Evolutionary conservation across 2,797 vertebrate genomes (phyloP).

Genomic region (Psittacula derbiana): DNA sequence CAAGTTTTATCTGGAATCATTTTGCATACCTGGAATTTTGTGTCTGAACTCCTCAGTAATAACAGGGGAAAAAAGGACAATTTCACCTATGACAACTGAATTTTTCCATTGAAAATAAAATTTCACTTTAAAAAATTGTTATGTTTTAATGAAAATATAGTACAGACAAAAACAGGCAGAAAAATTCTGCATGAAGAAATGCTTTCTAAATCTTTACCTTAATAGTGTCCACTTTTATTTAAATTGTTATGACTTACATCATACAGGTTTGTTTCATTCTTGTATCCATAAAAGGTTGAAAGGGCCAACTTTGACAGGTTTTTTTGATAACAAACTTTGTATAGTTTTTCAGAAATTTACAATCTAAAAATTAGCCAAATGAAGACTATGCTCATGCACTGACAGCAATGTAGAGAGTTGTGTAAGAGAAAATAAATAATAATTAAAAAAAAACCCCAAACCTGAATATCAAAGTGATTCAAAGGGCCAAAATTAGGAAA

Average conservation of each 20-base stretch:
- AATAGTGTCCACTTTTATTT: background rate
- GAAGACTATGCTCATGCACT: background rate
- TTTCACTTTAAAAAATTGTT: rapidly evolving
- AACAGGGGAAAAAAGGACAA: background rate
- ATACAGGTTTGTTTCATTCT: background rate
- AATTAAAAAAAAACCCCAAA: background rate
- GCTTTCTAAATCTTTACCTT: background rate
- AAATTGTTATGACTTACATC: background rate
- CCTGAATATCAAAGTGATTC: background rate
- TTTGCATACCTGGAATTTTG: background rate
- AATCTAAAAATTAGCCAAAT: background rate
- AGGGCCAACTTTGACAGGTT: background rate
- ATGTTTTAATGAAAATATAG: background rate
- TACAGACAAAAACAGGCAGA: background rate
- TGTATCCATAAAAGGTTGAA: background rate
- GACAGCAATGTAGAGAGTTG: background rate
- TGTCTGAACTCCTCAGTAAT: background rate
- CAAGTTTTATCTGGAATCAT: background rate
- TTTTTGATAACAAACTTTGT: background rate
- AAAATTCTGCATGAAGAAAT: background rate
- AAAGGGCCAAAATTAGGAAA: background rate
- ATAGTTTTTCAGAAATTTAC: background rate
- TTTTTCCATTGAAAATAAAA: background rate
- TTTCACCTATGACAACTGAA: background rate
- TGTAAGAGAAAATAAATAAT: rapidly evolving